Conservation (phyloP, 2,888 invertebrate genomes). For the Drosophila parthenogenetica region DNA sequence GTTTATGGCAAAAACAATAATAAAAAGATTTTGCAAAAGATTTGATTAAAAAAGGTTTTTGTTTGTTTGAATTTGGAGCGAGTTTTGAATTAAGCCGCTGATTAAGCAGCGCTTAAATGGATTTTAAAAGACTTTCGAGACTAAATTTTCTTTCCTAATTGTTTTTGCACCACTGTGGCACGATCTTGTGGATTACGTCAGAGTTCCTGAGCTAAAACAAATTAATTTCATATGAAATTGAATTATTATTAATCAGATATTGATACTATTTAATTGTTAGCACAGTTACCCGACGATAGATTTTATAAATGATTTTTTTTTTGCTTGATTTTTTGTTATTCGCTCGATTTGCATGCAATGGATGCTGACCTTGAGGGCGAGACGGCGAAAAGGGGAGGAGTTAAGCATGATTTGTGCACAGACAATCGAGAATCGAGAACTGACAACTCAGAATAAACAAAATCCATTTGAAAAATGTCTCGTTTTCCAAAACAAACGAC, state of each 20-base stretch:
- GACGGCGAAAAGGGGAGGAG: slow-evolving; percentile 61
- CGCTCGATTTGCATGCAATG: slow-evolving; percentile 55
- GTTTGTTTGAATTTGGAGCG: neutral
- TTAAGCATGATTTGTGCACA: slow-evolving; percentile 70
- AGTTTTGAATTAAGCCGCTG: too few relatives aligned
- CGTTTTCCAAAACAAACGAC: neutral
- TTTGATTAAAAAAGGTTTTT: neutral
- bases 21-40: neutral
- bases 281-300: slow-evolving; percentile 24
- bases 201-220: slow-evolving; percentile 11
- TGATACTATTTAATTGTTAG: slow-evolving; percentile 27
- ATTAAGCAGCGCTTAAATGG: too few relatives aligned
- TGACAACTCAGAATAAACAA: slow-evolving; percentile 15
- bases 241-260: slow-evolving; percentile 45
- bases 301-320: neutral
- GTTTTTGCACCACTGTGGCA: slow-evolving; percentile 16
- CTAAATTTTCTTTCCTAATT: too few relatives aligned
- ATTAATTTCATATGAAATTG: slow-evolving; percentile 22
- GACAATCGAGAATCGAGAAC: slow-evolving; percentile 5
- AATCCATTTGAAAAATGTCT: slow-evolving; percentile 1
- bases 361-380: slow-evolving; percentile 52
- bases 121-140: too few relatives aligned
- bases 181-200: slow-evolving; percentile 16
- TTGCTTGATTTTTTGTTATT: neutral
- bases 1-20: neutral